Conservation (phyloP, 2,888 invertebrate genomes). For the Plebejus melissa region DNA sequence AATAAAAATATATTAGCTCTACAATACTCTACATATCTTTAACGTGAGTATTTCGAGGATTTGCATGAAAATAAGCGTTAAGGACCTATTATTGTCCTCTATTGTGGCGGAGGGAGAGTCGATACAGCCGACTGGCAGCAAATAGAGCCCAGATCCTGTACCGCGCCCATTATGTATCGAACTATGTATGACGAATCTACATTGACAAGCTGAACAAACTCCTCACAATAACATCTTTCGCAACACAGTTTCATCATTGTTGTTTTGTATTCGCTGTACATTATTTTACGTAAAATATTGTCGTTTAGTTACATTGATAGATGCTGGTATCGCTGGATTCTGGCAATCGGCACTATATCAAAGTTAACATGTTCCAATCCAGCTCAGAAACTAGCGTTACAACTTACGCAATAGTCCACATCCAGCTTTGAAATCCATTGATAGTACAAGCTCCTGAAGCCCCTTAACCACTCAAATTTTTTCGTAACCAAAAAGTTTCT, state of each 20-base stretch:
- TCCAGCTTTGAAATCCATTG: background rate
- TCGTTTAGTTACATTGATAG: background rate
- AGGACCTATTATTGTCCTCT: background rate
- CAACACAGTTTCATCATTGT: conserved; percentile 24
- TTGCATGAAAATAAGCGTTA: background rate
- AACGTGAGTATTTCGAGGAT: background rate
- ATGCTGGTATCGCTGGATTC: background rate
- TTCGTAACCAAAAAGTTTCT: too few species aligned
- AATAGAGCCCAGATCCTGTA: conserved; percentile 77
- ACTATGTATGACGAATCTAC: conserved; percentile 36
- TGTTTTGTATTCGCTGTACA: background rate
- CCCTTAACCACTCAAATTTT: too few species aligned
- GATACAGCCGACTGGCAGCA: conserved; percentile 63
- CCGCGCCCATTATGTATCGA: conserved; percentile 54
- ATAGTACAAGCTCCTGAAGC: background rate
- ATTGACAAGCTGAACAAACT: conserved; percentile 13
- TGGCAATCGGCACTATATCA: background rate
- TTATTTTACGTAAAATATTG: background rate
- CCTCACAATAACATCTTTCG: conserved; percentile 16
- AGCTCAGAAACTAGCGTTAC: background rate
- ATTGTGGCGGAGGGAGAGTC: conserved; percentile 49
- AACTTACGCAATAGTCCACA: background rate
- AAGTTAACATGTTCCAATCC: background rate
- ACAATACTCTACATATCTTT: background rate
- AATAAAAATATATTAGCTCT: background rate